Conservation (phyloP, 92 coral and sea anemone genomes). For the Phenganax stokvisi region DNA sequence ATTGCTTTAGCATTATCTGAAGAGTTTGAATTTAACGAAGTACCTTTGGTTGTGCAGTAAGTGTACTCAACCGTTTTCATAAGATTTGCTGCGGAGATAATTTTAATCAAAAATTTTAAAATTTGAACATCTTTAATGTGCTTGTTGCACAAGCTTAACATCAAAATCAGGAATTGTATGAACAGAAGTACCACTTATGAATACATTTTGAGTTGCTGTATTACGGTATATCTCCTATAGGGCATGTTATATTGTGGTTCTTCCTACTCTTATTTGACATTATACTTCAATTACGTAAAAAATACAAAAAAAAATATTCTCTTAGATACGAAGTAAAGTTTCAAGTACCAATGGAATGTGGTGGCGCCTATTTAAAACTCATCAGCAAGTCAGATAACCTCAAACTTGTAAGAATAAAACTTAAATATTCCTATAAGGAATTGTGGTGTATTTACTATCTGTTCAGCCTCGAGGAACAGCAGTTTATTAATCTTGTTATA, state of each 20-base stretch:
- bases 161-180: too few species aligned
- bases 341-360: slow-evolving; percentile 96
- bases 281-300: neutral
- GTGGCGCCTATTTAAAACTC: slow-evolving; percentile 93
- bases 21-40: slow-evolving; percentile 71
- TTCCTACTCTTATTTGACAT: neutral
- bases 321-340: slow-evolving; percentile 93
- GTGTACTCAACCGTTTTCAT: slow-evolving; percentile 32
- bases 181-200: neutral
- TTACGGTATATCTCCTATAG: neutral
- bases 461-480: too few species aligned
- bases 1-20: slow-evolving; percentile 69
- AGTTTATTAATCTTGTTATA: too few species aligned
- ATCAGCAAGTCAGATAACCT: slow-evolving; percentile 63
- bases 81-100: too few species aligned
- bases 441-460: neutral
- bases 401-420: slow-evolving; percentile 53
- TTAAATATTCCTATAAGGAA: neutral
- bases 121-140: neutral
- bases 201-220: neutral
- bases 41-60: slow-evolving; percentile 94
- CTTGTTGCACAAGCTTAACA: too few species aligned
- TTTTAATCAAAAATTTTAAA: neutral
- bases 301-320: neutral
- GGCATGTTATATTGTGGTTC: too few species aligned